These are phyloP conservation scores for Netelia inedita DNA, from an alignment of 2,888 invertebrate genomes.

Conservation along the genomic window DNA sequence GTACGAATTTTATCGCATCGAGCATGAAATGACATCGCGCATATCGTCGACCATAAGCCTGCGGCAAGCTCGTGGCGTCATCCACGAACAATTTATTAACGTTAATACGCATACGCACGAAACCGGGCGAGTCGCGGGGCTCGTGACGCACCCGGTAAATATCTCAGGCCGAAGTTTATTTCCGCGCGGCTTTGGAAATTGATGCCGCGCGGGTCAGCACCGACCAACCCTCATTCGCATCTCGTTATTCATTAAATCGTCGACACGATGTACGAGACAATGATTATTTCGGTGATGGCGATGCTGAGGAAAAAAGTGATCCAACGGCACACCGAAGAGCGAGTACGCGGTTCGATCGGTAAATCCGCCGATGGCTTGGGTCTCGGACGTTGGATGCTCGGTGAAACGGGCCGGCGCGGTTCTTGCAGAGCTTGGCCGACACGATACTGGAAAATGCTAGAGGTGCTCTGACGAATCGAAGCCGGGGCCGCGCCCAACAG, in stretches of 20 bases:
- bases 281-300: neutral
- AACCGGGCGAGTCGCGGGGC: neutral
- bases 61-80: slow-evolving; percentile 27
- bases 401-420: slow-evolving; percentile 58
- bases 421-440: slow-evolving; percentile 22
- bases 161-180: slow-evolving; percentile 54
- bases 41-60: neutral
- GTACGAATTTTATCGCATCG: slow-evolving; percentile 48
- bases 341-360: too few species aligned
- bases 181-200: slow-evolving; percentile 45
- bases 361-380: too few species aligned
- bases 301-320: neutral
- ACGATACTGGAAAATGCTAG: slow-evolving; percentile 40
- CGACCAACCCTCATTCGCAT: too few species aligned
- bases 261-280: too few species aligned
- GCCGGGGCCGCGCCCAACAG: slow-evolving; percentile 19
- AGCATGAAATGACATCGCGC: slow-evolving; percentile 19
- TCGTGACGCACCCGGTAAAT: slow-evolving; percentile 25
- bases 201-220: slow-evolving; percentile 14
- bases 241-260: too few species aligned
- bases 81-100: slow-evolving; percentile 51
- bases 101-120: slow-evolving; percentile 34
- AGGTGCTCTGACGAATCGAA: slow-evolving; percentile 37
- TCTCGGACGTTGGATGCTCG: slow-evolving; percentile 47
- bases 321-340: too few species aligned